phyloP scores from a whole-genome alignment of 2,888 invertebrate species.

The Caenorhabditis auriculariae region DNA sequence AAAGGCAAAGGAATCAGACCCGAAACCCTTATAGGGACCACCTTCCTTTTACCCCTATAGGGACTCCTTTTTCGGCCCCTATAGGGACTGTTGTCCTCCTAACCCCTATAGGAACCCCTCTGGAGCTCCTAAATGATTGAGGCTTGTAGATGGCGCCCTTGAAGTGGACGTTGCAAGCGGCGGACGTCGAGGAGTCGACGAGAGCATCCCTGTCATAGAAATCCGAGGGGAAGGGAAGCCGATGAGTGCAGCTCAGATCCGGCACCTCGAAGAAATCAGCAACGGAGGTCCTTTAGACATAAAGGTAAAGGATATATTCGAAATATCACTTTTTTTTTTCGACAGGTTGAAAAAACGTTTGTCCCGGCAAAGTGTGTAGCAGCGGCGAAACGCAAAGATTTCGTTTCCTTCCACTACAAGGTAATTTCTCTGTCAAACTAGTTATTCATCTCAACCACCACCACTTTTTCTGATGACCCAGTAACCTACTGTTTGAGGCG shows the following conservation, averaged over 20 bases:
- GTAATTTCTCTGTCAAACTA: constrained; percentile 16
- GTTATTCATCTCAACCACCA: neutral
- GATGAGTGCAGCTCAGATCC: constrained; percentile 63
- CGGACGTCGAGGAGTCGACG: constrained; percentile 54
- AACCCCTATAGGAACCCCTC: no score
- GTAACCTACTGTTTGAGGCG: constrained; percentile 14
- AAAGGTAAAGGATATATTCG: constrained; percentile 39
- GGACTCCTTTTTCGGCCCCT: no score
- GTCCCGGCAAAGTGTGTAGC: constrained; percentile 55
- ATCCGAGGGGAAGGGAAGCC: constrained; percentile 62
- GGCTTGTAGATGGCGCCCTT: neutral
- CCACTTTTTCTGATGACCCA: neutral
- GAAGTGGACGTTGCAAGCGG: constrained; percentile 1
- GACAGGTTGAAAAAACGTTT: constrained; percentile 32
- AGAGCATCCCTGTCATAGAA: constrained; percentile 62
- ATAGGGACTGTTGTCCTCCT: no score
- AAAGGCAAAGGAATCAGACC: no score
- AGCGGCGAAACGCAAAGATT: constrained; percentile 56
- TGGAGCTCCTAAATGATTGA: no score
- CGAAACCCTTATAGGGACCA: no score
- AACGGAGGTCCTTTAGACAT: constrained; percentile 62
- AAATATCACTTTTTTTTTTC: neutral
- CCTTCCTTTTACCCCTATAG: no score
- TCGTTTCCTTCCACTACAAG: constrained; percentile 63
- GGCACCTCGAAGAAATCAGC: constrained; percentile 59